Conservation (phyloP, 2,888 invertebrate species). For the Dynastes grantii region DNA sequence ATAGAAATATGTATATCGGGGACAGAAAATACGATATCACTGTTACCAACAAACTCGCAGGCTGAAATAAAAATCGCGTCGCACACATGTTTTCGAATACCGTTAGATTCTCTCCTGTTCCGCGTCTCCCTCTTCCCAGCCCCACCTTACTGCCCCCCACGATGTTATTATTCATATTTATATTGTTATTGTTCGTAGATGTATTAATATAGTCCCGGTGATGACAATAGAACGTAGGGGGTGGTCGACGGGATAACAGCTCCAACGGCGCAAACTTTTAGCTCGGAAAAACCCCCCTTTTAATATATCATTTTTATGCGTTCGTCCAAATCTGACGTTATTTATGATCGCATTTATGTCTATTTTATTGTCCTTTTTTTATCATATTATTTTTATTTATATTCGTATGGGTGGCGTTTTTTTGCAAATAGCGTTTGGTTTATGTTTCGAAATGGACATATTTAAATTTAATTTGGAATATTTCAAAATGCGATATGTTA, state of each 20-base stretch:
- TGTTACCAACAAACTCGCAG: not conserved
- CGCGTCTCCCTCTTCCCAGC: not conserved
- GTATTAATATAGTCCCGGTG: conserved; percentile 48
- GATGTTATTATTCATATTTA: conserved; percentile 49
- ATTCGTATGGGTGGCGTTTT: conserved; percentile 14
- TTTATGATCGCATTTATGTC: conserved; percentile 52
- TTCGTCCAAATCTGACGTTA: conserved; percentile 52
- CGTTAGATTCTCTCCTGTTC: conserved; percentile 1
- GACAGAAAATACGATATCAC: conserved; percentile 11
- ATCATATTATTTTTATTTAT: conserved; percentile 52
- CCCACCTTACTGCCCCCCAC: not conserved
- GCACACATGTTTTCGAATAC: conserved; percentile 8
- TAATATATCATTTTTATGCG: conserved; percentile 53
- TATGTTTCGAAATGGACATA: conserved; percentile 15
- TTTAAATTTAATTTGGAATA: conserved; percentile 6
- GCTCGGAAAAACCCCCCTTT: conserved; percentile 14
- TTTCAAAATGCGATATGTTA: not conserved
- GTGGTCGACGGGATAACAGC: conserved; percentile 3
- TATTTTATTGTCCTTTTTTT: conserved; percentile 47
- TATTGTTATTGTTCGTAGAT: conserved; percentile 49
- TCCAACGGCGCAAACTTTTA: conserved; percentile 13
- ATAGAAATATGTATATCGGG: not conserved
- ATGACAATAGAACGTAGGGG: conserved; percentile 46
- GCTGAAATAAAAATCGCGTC: not conserved
- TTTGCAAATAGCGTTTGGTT: conserved; percentile 16